Evolutionary conservation across 2,113 vertebrate genomes (phyloP), one percentile per base, ranked within the genome.

Genomic region (Nothocercus julius): DNA sequence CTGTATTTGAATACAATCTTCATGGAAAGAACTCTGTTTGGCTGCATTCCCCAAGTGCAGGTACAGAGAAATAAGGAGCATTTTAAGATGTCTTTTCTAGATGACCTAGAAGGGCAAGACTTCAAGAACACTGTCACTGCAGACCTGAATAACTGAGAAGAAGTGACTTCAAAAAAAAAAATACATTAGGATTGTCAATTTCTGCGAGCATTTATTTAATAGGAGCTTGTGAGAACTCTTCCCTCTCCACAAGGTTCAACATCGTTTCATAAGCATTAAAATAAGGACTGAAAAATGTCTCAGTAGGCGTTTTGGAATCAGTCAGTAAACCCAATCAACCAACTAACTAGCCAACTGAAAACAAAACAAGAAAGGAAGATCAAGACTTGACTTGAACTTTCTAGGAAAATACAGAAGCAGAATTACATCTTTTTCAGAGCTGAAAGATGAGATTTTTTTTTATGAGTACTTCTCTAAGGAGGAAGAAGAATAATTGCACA

Each of bases 311-410:
- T 95, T 91, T 95, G 95, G 93, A 96, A 95, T 87, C 87, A 89
- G 76, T 42, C 61, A 95, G 82, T 78, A 96, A 97, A 91, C 66
- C 76, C 24, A 78, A 72, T 59, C 79, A 92, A 82, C 87, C 75
- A 81, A 85, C 67, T 45, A 92, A 90, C 61, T 61, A 94, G 86
- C 74, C 90, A 92, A 92, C 85, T 62, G 11, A 94, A 96, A 95
- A 93, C 86, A 95, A 93, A 96, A 73, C 84, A 94, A 96, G 89
- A 94, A 89, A 90, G 86, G 34, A 96, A 93, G 62, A 95, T 94
- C 95, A 96, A 92, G 95, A 94, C 91, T 96, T 95, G 92, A 91
- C 92, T 93, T 97, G 92, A 97, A 87, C 82, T 82, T 89, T 85
- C 38, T 58, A 84, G 78, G 83, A 95, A 94, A 93, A 93, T 28